These are phyloP conservation scores for Cyaniris semiargus DNA, from an alignment of 2,888 invertebrate species.

Conservation along the genomic window DNA sequence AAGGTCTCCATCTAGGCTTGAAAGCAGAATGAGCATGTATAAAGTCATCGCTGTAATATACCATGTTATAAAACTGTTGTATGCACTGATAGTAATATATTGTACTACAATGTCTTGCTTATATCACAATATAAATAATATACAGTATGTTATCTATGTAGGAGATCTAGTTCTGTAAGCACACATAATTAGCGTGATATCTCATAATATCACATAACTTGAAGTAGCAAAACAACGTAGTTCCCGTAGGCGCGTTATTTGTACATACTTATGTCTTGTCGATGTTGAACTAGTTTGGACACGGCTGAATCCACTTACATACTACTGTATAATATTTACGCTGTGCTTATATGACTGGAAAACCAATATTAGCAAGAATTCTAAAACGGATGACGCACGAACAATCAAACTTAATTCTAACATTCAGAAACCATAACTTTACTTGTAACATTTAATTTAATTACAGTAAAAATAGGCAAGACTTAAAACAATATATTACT, in stretches of 20 bases:
- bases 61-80: neutral
- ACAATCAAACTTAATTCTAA: neutral
- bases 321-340: neutral
- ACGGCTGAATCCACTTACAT: neutral
- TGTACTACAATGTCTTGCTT: neutral
- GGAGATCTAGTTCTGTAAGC: too few relatives aligned
- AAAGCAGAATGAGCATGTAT: too few relatives aligned
- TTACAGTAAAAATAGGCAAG: constrained; percentile 1
- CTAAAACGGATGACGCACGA: neutral
- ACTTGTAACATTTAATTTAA: neutral
- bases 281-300: neutral
- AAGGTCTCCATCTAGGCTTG: too few relatives aligned
- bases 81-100: neutral
- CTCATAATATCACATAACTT: too few relatives aligned
- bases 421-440: neutral
- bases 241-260: neutral
- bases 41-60: too few relatives aligned
- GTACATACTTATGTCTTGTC: neutral
- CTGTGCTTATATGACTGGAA: neutral
- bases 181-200: too few relatives aligned
- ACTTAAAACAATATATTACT: neutral
- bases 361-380: neutral
- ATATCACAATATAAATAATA: too few relatives aligned
- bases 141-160: too few relatives aligned
- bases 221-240: neutral